Percentiles rank a stretch among this genome's conserved stretches.
phyloP scores from a whole-genome alignment of 2,888 invertebrate genomes.

The Drosophila mayaguana region DNA sequence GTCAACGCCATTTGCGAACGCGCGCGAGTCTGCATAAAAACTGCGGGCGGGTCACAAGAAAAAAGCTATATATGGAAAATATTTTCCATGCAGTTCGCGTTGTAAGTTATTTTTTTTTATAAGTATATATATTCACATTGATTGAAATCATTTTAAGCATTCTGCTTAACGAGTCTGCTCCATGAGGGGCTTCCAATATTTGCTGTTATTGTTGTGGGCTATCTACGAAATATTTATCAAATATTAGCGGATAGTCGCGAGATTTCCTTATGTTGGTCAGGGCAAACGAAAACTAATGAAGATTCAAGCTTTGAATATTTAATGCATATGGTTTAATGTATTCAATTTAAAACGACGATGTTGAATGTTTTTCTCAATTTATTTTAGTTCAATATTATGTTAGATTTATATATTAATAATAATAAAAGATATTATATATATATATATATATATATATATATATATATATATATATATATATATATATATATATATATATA shows the following conservation, averaged over 20 bases:
- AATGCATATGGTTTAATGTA: too few species aligned
- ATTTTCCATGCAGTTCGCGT: slow-evolving; percentile 10
- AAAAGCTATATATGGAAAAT: slow-evolving; percentile 40
- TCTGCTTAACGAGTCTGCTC: slow-evolving; percentile 17
- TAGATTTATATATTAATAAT: too few species aligned
- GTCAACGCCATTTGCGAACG: slow-evolving; percentile 64
- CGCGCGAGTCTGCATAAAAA: slow-evolving; percentile 46
- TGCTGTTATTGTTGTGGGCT: slow-evolving; percentile 21
- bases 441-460: too few species aligned
- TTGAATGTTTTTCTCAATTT: too few species aligned
- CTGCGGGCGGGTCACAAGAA: slow-evolving; percentile 17
- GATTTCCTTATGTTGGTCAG: background rate
- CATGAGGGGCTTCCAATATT: slow-evolving; percentile 40
- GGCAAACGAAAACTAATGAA: background rate
- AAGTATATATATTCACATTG: background rate
- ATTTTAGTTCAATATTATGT: too few species aligned
- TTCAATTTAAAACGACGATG: too few species aligned
- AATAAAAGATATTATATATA: too few species aligned
- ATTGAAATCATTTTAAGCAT: slow-evolving; percentile 59
- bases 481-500: too few species aligned
- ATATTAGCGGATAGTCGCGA: background rate
- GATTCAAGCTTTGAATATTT: too few species aligned
- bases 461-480: too few species aligned
- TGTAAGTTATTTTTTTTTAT: background rate
- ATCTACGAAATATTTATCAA: slow-evolving; percentile 16